Base-by-base conservation (phyloP, 2,113 vertebrate genomes). In the Psittacus erithacus region DNA sequence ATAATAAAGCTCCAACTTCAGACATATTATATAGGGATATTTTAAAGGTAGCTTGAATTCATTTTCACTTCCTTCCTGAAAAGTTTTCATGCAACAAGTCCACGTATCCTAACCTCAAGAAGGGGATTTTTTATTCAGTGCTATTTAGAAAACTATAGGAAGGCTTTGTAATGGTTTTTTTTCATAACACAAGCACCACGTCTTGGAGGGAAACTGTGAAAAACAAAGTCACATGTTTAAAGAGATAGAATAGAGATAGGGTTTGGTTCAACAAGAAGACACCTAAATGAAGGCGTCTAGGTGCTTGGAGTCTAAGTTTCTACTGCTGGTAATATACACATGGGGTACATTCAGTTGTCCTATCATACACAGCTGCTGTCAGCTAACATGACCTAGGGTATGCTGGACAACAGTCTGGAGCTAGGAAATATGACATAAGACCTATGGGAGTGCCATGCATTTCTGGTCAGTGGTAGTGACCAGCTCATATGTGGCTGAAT, bases 361-460 rank as follows among this genome's bases (percentile, higher is more conserved):
- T 35, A 0, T 55, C 5, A 2, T 5, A 8, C 2, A 17, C 2
- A 46, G 10, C 22, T 71, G 16, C 29, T 44, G 23, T 46, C 39
- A 87, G 10, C 16, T 62, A 62, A 68, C 65, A 15, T 67, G 19
- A 9, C 47, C 19, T 15, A 23, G 31, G n/a, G 39, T 24, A 11
- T 52, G 22, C 60, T 60, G 67, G 33, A 27, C 6, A 71, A 29
- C 2, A 14, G 7, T 22, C 53, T 75, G 65, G 31, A 90, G 27
- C 27, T 50, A 60, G 43, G 14, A 79, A 10, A 41, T 49, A 10
- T 33, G 33, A 12, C 6, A n/a, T 23, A 67, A 38, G 38, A 23
- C 65, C 23, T 46, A 28, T 3, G 7, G 62, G 29, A 64, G 38
- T 19, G 11, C 2, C 18, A 2, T 1, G 6, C 23, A 7, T 13